Evolutionary conservation across 2,113 vertebrate species (phyloP), one percentile per base, ranked within the genome.

Genomic region (Semicossyphus pulcher): DNA sequence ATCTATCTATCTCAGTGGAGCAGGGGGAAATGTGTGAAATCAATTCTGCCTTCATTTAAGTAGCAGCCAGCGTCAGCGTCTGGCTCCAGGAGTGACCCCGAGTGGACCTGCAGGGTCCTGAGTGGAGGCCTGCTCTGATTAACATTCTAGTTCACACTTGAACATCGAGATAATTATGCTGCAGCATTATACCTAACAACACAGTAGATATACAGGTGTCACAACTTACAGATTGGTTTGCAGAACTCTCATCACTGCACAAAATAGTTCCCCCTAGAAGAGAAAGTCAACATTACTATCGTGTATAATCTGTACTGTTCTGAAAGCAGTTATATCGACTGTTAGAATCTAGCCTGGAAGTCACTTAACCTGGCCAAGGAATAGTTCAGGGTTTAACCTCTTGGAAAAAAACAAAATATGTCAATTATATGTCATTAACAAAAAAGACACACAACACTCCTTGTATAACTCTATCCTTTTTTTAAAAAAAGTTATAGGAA

Each of bases 31-130:
- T 85, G 88, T 86, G 81, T 89, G 68, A 91, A 89, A 89, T 92
- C 87, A 87, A 90, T 90, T 90, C 75, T 83, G 83, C 74, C 87
- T 88, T 84, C 70, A 87, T 87, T 92, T 87, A 88, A 83, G 61
- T 57, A 85, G 72, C 72, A 81, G 74, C 57, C 71, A 81, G 52
- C 45, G 82, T 59, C 76, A 79, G 83, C 68, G 61, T 61, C 66
- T 68, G 65, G 52, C 62, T 83, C 59, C 68, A 81, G 77, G 86
- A 83, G 86, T 90, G 85, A 89, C 84, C 76, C 59, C 8, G 31
- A 29, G 64, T 56, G 76, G 51, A 78, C 81, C 71, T 64, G 52
- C 59, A 37, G 32, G 54, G 57, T 74, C 73, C 51, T 70, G 54
- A 75, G 61, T 53, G 63, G 58, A 79, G 67, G 31, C 54, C 63